These are phyloP conservation scores for Chrysolina oricalcia DNA, from an alignment of 2,888 invertebrate species.

Conservation along the genomic window DNA sequence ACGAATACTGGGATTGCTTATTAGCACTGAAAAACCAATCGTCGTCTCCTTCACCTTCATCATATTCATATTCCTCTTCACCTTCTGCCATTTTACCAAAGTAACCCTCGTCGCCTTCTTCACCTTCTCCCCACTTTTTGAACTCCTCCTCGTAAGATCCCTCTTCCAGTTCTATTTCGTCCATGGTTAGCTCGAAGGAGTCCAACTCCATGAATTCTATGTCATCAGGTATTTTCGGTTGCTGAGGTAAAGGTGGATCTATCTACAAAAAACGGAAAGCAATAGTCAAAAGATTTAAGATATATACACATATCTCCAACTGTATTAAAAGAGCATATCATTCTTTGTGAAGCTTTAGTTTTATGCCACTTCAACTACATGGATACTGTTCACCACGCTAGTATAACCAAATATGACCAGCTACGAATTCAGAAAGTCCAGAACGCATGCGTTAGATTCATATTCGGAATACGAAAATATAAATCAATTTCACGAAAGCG, in stretches of 20 bases:
- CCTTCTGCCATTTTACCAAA: constrained; percentile 21
- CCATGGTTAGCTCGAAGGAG: constrained; percentile 66
- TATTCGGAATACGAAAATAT: too few relatives aligned
- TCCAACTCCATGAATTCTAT: constrained; percentile 66
- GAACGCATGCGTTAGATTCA: too few relatives aligned
- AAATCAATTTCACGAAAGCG: too few relatives aligned
- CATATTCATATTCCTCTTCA: constrained; percentile 35
- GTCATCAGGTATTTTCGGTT: constrained; percentile 64
- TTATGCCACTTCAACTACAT: too few relatives aligned
- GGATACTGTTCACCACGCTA: too few relatives aligned
- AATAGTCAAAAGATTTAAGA: too few relatives aligned
- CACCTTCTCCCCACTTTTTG: constrained; percentile 54
- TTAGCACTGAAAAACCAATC: constrained; percentile 57
- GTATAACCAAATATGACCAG: too few relatives aligned
- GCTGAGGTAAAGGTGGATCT: constrained; percentile 71
- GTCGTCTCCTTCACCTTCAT: constrained; percentile 49
- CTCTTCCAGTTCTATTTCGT: constrained; percentile 65
- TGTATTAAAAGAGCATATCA: too few relatives aligned
- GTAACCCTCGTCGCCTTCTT: constrained; percentile 40
- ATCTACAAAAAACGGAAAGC: constrained; percentile 47
- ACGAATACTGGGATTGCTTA: constrained; percentile 56
- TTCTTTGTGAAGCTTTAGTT: too few relatives aligned
- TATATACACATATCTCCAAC: too few relatives aligned
- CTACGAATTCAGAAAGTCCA: too few relatives aligned
- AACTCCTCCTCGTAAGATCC: constrained; percentile 56